phyloP scores from a whole-genome alignment of 1,140 invertebrate species.

The Achroia grisella region DNA sequence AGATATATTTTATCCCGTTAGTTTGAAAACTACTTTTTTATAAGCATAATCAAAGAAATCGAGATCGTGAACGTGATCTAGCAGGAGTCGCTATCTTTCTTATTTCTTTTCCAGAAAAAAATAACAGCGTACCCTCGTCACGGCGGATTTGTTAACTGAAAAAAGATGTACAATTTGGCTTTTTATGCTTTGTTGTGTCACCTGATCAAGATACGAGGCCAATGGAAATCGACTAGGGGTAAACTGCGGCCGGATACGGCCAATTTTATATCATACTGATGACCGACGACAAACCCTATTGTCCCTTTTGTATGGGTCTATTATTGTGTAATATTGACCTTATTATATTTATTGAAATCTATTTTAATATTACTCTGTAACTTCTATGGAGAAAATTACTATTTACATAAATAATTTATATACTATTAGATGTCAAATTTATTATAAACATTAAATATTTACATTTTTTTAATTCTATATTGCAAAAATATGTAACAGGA shows the following conservation, averaged over 20 bases:
- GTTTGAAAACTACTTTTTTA: neutral
- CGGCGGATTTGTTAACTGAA: conserved; percentile 47
- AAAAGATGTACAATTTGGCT: conserved; percentile 45
- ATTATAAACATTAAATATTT: no score
- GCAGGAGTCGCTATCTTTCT: conserved; percentile 34
- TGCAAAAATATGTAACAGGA: no score
- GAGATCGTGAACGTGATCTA: conserved; percentile 20
- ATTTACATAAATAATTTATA: no score
- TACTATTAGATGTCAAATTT: no score
- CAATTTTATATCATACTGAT: neutral
- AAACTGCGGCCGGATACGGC: conserved; percentile 4
- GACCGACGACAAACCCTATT: no score
- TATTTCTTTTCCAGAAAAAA: conserved; percentile 36
- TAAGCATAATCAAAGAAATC: conserved; percentile 1
- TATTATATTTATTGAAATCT: no score
- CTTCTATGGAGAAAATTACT: no score
- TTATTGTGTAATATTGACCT: no score
- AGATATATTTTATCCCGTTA: no score
- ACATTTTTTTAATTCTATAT: no score
- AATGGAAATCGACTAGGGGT: conserved; percentile 1
- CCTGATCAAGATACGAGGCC: conserved; percentile 35
- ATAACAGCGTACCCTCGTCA: conserved; percentile 40
- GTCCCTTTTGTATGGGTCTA: no score
- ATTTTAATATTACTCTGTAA: no score
- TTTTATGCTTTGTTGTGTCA: conserved; percentile 43